Evolutionary conservation across 2,888 invertebrate genomes (phyloP).

Genomic region (Drosophila meridionalis): DNA sequence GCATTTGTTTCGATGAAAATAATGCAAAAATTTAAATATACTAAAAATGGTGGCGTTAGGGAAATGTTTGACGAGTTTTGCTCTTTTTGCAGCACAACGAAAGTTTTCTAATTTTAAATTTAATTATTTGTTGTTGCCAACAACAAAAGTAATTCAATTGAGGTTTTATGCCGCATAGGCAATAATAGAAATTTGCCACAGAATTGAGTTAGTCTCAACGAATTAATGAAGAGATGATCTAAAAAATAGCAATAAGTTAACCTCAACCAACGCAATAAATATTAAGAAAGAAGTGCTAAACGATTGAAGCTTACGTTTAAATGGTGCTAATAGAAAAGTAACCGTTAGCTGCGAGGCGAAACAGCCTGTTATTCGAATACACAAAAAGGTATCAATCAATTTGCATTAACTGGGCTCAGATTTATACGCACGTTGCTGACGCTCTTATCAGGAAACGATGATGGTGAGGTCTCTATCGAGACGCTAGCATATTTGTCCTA

Average conservation of each 20-base stretch:
- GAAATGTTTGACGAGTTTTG: no score
- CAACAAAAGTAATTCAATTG: no score
- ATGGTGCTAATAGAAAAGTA: not conserved
- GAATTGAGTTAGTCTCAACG: not conserved
- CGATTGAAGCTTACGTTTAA: not conserved
- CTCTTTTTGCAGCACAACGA: no score
- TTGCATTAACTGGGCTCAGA: constrained; percentile 24
- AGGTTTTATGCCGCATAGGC: not conserved
- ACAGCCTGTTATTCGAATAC: not conserved
- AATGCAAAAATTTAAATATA: no score
- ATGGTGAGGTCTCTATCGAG: constrained; percentile 28
- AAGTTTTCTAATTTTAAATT: not conserved
- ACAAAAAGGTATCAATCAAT: constrained; percentile 10
- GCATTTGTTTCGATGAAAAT: no score
- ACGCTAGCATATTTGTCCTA: constrained; percentile 37
- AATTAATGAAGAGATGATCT: not conserved
- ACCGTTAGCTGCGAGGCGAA: not conserved
- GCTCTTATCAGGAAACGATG: not conserved
- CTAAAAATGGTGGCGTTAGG: no score
- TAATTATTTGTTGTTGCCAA: no score
- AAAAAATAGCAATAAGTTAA: not conserved
- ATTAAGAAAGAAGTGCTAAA: not conserved
- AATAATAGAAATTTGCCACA: not conserved
- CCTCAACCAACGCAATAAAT: not conserved
- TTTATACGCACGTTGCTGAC: not conserved